Evolutionary conservation across 2,113 vertebrate genomes (phyloP), one percentile per base, ranked within the genome.

Genomic region (Colius striatus): DNA sequence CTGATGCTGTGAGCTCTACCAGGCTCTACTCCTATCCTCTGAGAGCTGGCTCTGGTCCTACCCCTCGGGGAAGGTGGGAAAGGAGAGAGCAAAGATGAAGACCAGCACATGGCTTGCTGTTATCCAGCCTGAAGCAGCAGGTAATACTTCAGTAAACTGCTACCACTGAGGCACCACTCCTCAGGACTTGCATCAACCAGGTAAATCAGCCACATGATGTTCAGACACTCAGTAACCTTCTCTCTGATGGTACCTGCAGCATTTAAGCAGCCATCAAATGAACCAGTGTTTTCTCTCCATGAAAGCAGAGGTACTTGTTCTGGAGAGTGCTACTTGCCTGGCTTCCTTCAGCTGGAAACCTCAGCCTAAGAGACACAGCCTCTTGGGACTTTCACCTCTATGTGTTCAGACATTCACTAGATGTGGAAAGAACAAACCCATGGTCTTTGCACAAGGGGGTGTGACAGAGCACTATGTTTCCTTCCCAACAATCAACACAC

Each of bases 381-480:
- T 17, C 13, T 1, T 21, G 32, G 36, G 32, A 50, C n/a, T 61
- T 36, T 19, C 65, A 78, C 6, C 4, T 22, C 22, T 3, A 36
- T 0, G 2, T 21, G 5, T 60, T 78, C 45, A 41, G 38, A 17
- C 13, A 22, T 20, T 74, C 30, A 32, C 21, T 10, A 4, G 12
- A 51, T 0, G 6, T 0, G 17, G 4, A 29, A 71, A 80, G 10
- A 70, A 48, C 8, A 67, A 68, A 50, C 61, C 9, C 16, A 55
- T 1, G 9, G 16, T n/a, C 70, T 58, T 66, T 50, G 29, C 9
- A 23, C 9, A 22, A 41, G 10, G 3, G 9, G 4, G 22, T 8
- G 9, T 4, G 70, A 57, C 10, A 67, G 4, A 0, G 2, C n/a
- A 38, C n/a, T n/a, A n/a, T n/a, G n/a, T n/a, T n/a, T n/a, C n/a